phyloP scores from a whole-genome alignment of 2,888 invertebrate species.

The Noctuana brunneofusca region DNA sequence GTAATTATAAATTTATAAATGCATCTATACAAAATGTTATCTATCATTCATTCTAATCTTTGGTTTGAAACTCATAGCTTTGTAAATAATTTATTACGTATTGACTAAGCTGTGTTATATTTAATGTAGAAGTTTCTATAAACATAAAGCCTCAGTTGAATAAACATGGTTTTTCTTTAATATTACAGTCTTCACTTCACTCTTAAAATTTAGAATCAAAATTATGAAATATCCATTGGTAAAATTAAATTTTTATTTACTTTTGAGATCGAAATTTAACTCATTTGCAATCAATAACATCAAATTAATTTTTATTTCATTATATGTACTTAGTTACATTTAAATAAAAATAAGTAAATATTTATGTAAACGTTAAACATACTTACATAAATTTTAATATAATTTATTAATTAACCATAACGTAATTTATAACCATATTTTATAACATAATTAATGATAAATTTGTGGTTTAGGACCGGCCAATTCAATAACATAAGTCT shows the following conservation, averaged over 20 bases:
- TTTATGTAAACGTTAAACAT: conserved; percentile 34
- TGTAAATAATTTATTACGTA: neutral
- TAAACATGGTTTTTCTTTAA: neutral
- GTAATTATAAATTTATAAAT: conserved; percentile 9
- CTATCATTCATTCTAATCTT: conserved; percentile 8
- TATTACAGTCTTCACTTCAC: conserved; percentile 29
- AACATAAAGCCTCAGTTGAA: neutral
- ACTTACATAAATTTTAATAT: conserved; percentile 26
- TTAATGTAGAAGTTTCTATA: neutral
- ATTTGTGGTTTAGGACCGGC: conserved; percentile 34
- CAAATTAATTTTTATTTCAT: conserved; percentile 3
- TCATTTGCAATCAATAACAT: conserved; percentile 17
- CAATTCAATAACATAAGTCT: conserved; percentile 22
- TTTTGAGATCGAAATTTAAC: conserved; percentile 37
- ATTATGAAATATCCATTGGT: conserved; percentile 14
- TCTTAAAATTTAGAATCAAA: conserved; percentile 13
- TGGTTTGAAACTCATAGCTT: neutral
- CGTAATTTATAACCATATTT: conserved; percentile 5
- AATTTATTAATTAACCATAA: conserved; percentile 2
- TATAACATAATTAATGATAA: conserved; percentile 18
- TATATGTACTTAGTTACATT: conserved; percentile 16
- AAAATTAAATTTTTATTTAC: conserved; percentile 20
- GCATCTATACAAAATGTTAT: conserved; percentile 4
- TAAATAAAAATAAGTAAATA: conserved; percentile 29
- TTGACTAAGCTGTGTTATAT: neutral